Percentiles rank a stretch among this genome's conserved stretches.
These are phyloP conservation scores for Papilio aristodemus DNA, from an alignment of 1,140 invertebrate genomes.

Conservation along the genomic window DNA sequence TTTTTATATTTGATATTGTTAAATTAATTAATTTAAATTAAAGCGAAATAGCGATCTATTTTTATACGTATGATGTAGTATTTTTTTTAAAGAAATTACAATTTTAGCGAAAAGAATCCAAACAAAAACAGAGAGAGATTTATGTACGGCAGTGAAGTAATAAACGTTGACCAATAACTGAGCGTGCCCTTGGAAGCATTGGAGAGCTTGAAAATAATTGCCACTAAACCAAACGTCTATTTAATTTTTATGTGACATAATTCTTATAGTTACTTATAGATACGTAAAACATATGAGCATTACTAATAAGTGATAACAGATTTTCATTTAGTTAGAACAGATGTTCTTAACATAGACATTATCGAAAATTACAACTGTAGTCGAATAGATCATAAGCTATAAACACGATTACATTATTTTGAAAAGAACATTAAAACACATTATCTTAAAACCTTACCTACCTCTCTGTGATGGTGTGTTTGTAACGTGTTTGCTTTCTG, in stretches of 20 bases:
- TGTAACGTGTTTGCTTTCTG: constrained; percentile 69
- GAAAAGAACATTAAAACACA: not conserved
- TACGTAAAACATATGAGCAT: too few relatives aligned
- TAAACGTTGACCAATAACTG: constrained; percentile 7
- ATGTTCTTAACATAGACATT: too few relatives aligned
- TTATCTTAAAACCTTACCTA: constrained; percentile 37
- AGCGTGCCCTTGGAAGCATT: constrained; percentile 15
- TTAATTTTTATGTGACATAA: constrained; percentile 8
- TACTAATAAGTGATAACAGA: too few relatives aligned
- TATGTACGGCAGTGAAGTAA: constrained; percentile 2
- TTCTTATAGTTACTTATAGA: too few relatives aligned
- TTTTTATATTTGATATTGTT: too few relatives aligned
- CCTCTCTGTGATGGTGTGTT: constrained; percentile 73
- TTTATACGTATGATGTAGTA: too few relatives aligned
- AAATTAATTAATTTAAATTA: too few relatives aligned
- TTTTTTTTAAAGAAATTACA: not conserved
- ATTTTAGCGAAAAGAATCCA: not conserved
- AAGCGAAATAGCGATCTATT: too few relatives aligned
- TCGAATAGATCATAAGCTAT: too few relatives aligned
- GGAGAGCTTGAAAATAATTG: constrained; percentile 12
- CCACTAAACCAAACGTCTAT: constrained; percentile 8
- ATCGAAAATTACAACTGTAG: too few relatives aligned
- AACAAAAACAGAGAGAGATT: not conserved
- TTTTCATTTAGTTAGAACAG: too few relatives aligned
- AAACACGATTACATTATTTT: too few relatives aligned